Conservation (phyloP, 2,113 vertebrate species). For the Oryzias curvinotus region DNA sequence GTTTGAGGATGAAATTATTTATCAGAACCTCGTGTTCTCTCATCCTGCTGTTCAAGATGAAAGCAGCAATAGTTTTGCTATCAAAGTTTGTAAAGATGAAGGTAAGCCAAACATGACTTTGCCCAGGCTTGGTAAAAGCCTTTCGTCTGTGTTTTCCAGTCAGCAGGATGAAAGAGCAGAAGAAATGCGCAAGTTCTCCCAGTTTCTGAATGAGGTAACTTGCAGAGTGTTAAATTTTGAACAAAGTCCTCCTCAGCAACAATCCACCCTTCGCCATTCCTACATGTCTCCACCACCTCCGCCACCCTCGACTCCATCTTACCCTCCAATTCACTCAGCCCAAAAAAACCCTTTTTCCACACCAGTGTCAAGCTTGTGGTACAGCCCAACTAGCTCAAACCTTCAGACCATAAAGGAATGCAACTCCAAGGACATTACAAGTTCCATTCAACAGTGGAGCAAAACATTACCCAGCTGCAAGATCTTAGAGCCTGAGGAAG, state of each 20-base stretch:
- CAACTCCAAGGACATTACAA: constrained; percentile 44
- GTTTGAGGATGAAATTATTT: constrained; percentile 66
- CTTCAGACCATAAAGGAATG: constrained; percentile 57
- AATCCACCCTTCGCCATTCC: constrained; percentile 25
- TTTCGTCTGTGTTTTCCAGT: constrained; percentile 53
- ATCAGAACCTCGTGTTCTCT: constrained; percentile 66
- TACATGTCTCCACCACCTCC: constrained; percentile 27
- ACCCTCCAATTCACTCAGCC: constrained; percentile 13
- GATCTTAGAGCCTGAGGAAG: constrained; percentile 61
- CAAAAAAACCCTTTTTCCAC: constrained; percentile 17
- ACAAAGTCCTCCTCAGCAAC: constrained; percentile 61
- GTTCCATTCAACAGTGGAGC: constrained; percentile 60
- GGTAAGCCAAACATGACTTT: constrained; percentile 52
- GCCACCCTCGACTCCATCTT: constrained; percentile 22
- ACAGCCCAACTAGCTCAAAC: constrained; percentile 40
- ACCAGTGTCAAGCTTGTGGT: constrained; percentile 36
- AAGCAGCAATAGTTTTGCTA: constrained; percentile 24
- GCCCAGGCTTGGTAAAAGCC: constrained; percentile 49
- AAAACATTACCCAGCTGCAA: constrained; percentile 64
- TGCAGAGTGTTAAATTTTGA: constrained; percentile 82
- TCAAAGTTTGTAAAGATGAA: constrained; percentile 34
- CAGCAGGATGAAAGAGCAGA: constrained; percentile 72
- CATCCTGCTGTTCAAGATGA: constrained; percentile 25
- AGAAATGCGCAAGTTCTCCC: constrained; percentile 86
- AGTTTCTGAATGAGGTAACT: constrained; percentile 90